These are phyloP conservation scores for Acromyrmex heyeri DNA, from an alignment of 1,140 invertebrate genomes.

Conservation along the genomic window DNA sequence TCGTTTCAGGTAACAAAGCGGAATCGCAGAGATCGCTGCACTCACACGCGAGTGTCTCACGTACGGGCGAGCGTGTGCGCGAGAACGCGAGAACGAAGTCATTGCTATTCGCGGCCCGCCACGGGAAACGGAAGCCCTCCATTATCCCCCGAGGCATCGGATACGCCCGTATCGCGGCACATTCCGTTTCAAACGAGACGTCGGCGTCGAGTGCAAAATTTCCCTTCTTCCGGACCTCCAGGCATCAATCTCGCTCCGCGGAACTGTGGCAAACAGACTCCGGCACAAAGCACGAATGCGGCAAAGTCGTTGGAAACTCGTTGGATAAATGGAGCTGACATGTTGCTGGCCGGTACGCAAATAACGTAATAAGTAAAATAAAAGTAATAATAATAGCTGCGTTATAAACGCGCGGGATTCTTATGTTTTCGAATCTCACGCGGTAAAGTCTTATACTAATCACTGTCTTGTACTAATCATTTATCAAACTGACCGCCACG, in stretches of 20 bases:
- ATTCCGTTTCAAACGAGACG: constrained; percentile 43
- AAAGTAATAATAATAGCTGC: background rate
- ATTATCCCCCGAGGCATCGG: constrained; percentile 76
- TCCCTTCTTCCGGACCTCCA: constrained; percentile 2
- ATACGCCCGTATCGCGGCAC: constrained; percentile 69
- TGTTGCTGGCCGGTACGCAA: background rate
- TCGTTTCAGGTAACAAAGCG: background rate
- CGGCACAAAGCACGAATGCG: background rate
- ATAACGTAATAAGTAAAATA: background rate
- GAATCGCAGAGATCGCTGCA: background rate
- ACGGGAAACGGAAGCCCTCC: constrained; percentile 81
- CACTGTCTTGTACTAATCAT: background rate
- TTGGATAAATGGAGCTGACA: background rate
- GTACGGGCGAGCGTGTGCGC: constrained; percentile 34
- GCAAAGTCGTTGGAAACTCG: background rate
- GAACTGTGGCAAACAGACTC: background rate
- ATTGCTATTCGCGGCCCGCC: constrained; percentile 79
- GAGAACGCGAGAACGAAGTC: constrained; percentile 71
- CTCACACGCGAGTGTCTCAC: constrained; percentile 21
- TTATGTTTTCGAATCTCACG: background rate
- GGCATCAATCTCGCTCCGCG: background rate
- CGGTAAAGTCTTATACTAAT: background rate
- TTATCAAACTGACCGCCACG: background rate
- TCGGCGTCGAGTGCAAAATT: constrained; percentile 6
- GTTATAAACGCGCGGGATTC: background rate